Evolutionary conservation across 2,888 invertebrate species (phyloP), one percentile per base, ranked within the genome.

Genomic region (Drosophila eohydei): DNA sequence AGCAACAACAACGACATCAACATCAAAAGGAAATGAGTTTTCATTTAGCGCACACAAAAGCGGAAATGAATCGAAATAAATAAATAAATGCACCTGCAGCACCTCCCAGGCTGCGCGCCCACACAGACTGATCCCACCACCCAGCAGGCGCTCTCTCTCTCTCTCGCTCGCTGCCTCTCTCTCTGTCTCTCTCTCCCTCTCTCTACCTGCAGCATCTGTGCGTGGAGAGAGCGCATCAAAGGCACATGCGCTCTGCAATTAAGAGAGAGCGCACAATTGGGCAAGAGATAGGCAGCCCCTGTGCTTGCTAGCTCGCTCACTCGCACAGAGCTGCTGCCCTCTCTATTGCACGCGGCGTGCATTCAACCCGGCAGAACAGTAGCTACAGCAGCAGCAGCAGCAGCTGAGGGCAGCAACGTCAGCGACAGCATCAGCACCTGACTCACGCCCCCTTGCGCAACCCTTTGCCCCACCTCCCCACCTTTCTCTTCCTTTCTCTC

Each of bases 11-110:
- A 11, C 40, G 41, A 51, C 65, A 69, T 30, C 48, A 74, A 89
- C 90, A 90, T 91, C 90, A 91, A 91, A 91, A 91, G 89, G 89
- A 91, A 91, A 91, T 91, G 86, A 89, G 78, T 91, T 91, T 91
- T 90, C 91, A 89, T 90, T 91, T 88, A 89, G 83, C 84, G 67
- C 74, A 74, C 80, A 79, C 86, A 87, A 80, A 84, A 89, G 84
- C 90, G 91, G 90, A 91, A 90, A 91, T 91, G 83, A 91, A 90
- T 85, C 85, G 85, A 87, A 90, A 90, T 91, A 91, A 90, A 88
- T 90, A 89, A 89, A 87, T 79, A 86, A 86, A 79, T 90, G 86
- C 90, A 91, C 91, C 91, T 91, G 85, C 66, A 66, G 26, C 67
- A 36, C 44, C 52, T 28, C 40, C 58, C 30, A n/a, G 32, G 14